These are phyloP conservation scores for Cirrhinus mrigala DNA, from an alignment of 2,797 vertebrate species.

Conservation along the genomic window DNA sequence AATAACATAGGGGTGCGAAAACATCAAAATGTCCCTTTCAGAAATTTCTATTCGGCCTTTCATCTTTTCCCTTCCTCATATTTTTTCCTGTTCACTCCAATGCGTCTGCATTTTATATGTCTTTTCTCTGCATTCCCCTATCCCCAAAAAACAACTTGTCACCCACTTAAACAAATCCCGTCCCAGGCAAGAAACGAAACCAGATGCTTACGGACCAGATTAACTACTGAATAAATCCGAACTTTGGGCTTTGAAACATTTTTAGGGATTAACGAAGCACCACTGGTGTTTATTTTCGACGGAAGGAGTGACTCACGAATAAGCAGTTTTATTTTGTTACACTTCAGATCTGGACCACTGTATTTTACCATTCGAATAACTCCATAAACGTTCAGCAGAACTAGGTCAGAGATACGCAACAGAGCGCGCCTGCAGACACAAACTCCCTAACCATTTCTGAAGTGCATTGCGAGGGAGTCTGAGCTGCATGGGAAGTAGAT, in stretches of 20 bases:
- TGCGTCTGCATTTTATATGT: not conserved
- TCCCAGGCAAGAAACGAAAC: conserved; percentile 5
- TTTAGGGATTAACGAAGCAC: conserved; percentile 24
- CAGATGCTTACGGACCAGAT: conserved; percentile 27
- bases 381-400: conserved; percentile 31
- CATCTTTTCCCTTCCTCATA: conserved; percentile 33
- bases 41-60: not conserved
- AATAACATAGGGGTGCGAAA: not conserved
- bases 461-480: not conserved
- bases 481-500: conserved; percentile 34
- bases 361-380: conserved; percentile 28
- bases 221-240: conserved; percentile 35
- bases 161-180: conserved; percentile 20
- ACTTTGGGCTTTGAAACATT: conserved; percentile 28
- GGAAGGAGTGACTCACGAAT: not conserved
- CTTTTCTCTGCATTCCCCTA: conserved; percentile 12
- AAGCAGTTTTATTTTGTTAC: conserved; percentile 35
- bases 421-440: not conserved
- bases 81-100: conserved; percentile 23
- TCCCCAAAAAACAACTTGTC: conserved; percentile 15
- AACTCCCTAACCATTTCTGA: not conserved
- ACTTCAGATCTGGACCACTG: conserved; percentile 15
- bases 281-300: not conserved
- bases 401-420: conserved; percentile 31
- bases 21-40: not conserved